Percentiles rank a stretch among this genome's conserved stretches.
phyloP scores from a whole-genome alignment of 2,797 vertebrate species.

The Rhinogobio ventralis region DNA sequence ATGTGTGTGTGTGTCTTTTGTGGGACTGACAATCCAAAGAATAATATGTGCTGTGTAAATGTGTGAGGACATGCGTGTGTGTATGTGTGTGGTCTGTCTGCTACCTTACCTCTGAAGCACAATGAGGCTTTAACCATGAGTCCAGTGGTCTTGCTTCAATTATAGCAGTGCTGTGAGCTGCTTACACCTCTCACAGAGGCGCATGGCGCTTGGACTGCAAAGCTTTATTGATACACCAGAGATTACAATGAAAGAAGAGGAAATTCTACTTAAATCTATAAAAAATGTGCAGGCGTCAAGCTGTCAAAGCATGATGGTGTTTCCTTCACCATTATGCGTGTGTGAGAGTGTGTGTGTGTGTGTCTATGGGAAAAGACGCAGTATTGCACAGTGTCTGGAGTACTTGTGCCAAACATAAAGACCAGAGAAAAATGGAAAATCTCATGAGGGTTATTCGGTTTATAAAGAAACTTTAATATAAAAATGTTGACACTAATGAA shows the following conservation, averaged over 20 bases:
- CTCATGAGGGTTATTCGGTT: background rate
- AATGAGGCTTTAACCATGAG: slow-evolving; percentile 56
- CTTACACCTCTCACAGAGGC: slow-evolving; percentile 69
- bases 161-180: slow-evolving; percentile 63
- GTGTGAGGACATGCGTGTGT: slow-evolving; percentile 65
- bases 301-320: slow-evolving; percentile 25
- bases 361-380: background rate
- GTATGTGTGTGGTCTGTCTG: slow-evolving; percentile 70
- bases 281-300: slow-evolving; percentile 37
- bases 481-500: background rate
- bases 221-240: slow-evolving; percentile 66
- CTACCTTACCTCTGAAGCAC: slow-evolving; percentile 53
- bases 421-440: slow-evolving; percentile 9
- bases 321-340: slow-evolving; percentile 15
- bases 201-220: slow-evolving; percentile 63
- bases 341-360: background rate
- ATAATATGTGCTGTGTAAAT: slow-evolving; percentile 46
- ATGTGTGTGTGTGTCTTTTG: slow-evolving; percentile 31
- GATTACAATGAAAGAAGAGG: slow-evolving; percentile 70
- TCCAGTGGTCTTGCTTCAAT: slow-evolving; percentile 69
- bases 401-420: background rate
- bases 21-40: slow-evolving; percentile 35
- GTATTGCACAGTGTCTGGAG: background rate
- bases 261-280: slow-evolving; percentile 70
- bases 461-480: background rate